Evolutionary conservation across 2,888 invertebrate genomes (phyloP).

Genomic region (Steinernema scapterisci): DNA sequence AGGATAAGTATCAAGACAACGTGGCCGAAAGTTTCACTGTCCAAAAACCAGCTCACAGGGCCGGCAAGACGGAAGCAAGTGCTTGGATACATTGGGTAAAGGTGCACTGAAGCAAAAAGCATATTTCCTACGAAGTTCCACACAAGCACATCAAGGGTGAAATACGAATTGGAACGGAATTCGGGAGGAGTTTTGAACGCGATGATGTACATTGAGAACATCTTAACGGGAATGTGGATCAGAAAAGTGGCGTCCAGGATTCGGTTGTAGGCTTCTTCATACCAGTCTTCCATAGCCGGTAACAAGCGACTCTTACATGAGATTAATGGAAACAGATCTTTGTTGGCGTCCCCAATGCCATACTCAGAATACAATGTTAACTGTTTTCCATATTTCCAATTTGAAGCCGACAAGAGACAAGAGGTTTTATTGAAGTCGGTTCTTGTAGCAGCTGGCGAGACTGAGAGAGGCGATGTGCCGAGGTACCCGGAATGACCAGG

Average conservation of each 20-base stretch:
- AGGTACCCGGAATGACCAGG: too few relatives aligned
- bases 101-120: not conserved
- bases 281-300: not conserved
- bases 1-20: not conserved
- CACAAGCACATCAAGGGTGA: not conserved
- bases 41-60: not conserved
- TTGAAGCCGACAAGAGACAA: too few relatives aligned
- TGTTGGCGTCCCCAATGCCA: too few relatives aligned
- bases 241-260: not conserved
- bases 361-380: too few relatives aligned
- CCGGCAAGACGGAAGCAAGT: not conserved
- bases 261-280: not conserved
- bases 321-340: too few relatives aligned
- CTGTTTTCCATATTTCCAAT: too few relatives aligned
- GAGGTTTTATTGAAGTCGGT: too few relatives aligned
- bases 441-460: too few relatives aligned
- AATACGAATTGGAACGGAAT: not conserved
- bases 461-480: too few relatives aligned
- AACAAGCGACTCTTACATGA: too few relatives aligned
- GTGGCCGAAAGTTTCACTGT: not conserved
- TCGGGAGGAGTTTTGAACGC: not conserved
- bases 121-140: not conserved
- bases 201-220: not conserved
- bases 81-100: not conserved
- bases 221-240: not conserved